phyloP scores from a whole-genome alignment of 2,888 invertebrate species.

The Clepsis dumicolana region DNA sequence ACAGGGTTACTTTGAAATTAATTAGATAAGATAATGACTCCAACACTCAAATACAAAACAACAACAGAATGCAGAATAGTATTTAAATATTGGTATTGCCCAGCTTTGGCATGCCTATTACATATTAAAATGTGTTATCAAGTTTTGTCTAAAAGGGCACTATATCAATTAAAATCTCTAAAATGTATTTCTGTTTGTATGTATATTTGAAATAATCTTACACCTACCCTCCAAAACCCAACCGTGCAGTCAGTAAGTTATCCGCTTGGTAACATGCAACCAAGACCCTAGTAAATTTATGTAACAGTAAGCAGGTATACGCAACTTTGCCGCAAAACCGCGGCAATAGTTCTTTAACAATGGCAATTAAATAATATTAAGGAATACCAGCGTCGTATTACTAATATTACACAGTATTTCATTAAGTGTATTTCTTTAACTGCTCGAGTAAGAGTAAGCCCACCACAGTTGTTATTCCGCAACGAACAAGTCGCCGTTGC shows the following conservation, averaged over 20 bases:
- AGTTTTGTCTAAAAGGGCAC: too few relatives aligned
- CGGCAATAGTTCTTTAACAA: conserved; percentile 29
- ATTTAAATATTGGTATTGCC: too few relatives aligned
- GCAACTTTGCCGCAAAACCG: conserved; percentile 33
- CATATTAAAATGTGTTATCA: too few relatives aligned
- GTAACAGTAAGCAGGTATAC: conserved; percentile 33
- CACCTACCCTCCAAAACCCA: too few relatives aligned
- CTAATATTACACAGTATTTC: conserved; percentile 5
- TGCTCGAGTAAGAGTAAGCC: not conserved
- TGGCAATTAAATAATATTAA: conserved; percentile 38
- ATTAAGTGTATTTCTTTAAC: not conserved
- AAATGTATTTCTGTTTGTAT: too few relatives aligned
- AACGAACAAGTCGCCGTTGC: conserved; percentile 32
- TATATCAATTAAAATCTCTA: too few relatives aligned
- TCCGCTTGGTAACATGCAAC: not conserved
- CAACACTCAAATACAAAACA: too few relatives aligned
- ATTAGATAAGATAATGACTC: too few relatives aligned
- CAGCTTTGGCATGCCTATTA: too few relatives aligned
- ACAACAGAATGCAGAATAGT: too few relatives aligned
- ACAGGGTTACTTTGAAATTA: too few relatives aligned
- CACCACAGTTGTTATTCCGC: conserved; percentile 6
- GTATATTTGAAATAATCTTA: too few relatives aligned
- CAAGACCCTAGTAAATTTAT: conserved; percentile 12
- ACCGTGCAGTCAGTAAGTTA: not conserved
- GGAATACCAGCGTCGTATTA: conserved; percentile 20